Base-by-base conservation (phyloP, 2,797 vertebrate genomes). In the Sebastes wilsoni region DNA sequence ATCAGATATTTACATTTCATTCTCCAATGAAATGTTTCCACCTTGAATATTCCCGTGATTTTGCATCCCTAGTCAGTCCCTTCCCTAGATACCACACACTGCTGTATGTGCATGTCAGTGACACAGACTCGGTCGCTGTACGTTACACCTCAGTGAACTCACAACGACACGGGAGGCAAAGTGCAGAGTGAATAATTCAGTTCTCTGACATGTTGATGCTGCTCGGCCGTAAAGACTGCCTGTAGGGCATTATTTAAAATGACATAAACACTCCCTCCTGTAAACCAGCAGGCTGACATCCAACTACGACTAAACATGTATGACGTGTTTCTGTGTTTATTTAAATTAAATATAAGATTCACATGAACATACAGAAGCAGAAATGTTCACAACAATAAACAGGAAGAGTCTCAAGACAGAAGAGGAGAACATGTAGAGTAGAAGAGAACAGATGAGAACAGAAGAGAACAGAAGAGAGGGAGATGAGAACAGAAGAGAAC, bases 171-270 rank as follows among this genome's bases (percentile, higher is more conserved):
- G 46, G 36, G 60, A 68, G 36, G 42, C 20, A 14, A 66, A 60
- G 66, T 42, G 76, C n/a, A 46, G 6, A 18, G 65, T 90, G 58
- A 85, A 87, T 90, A 70, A 90, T 90, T 90, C 64, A 90, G 18
- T 0, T 25, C 13, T 46, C 75, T 88, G 83, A 79, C 60, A 80
- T 61, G 76, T 82, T 78, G 34, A 85, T 83, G 77, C 66, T 9
- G 61, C 69, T 20, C n/a, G 2, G 54, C 55, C 18, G 38, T 52
- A 38, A 75, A 75, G 13, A 70, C n/a, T 32, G 54, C 22, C 22
- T 36, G 52, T 20, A 25, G 3, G 9, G 5, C 28, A 2, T 85
- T 67, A 71, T 85, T 82, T 78, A 80, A 70, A 73, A 27, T 58
- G 25, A 8, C 20, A 30, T 30, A 73, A 79, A 66, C 25, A 56